A percentile compares a stretch with the other conserved stretches of the same genome.
These are phyloP conservation scores for Drosophila burlai DNA, from an alignment of 1,140 invertebrate species.

Conservation along the genomic window DNA sequence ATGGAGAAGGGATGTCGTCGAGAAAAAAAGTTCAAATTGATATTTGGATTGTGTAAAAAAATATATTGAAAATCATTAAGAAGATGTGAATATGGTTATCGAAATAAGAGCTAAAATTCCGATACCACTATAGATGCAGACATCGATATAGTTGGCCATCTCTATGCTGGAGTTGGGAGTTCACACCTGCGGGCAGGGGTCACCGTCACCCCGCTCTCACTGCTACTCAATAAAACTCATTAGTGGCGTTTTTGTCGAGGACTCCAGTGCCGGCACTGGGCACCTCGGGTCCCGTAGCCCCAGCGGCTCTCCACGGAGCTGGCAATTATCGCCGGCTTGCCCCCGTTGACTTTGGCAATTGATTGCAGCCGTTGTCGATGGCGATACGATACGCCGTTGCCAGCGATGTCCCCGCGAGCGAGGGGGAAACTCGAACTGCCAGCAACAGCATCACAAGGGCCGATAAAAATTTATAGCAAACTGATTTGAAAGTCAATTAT, in stretches of 20 bases:
- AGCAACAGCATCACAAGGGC: constrained; percentile 78
- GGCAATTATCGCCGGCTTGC: constrained; percentile 78
- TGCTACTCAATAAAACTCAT: constrained; percentile 82
- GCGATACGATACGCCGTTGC: constrained; percentile 19
- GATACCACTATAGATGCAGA: neutral
- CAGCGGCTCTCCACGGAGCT: constrained; percentile 40
- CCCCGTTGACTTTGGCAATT: constrained; percentile 81
- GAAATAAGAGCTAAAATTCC: neutral
- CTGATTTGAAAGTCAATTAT: constrained; percentile 85
- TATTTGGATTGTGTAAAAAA: neutral
- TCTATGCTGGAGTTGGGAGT: neutral
- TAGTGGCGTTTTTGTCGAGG: constrained; percentile 78
- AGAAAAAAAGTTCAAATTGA: neutral
- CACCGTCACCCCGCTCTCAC: constrained; percentile 26
- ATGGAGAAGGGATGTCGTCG: neutral
- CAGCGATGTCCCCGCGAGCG: constrained; percentile 55
- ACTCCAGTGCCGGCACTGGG: constrained; percentile 7
- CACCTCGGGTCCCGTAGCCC: constrained; percentile 6
- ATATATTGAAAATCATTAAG: neutral
- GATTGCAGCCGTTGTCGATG: constrained; percentile 75
- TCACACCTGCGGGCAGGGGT: constrained; percentile 8
- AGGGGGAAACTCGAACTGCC: constrained; percentile 43
- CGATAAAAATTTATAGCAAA: constrained; percentile 85
- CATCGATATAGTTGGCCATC: neutral
- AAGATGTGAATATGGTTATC: too few relatives aligned